Conservation (phyloP, 2,888 invertebrate species). For the Torymus aiolomorphi region DNA sequence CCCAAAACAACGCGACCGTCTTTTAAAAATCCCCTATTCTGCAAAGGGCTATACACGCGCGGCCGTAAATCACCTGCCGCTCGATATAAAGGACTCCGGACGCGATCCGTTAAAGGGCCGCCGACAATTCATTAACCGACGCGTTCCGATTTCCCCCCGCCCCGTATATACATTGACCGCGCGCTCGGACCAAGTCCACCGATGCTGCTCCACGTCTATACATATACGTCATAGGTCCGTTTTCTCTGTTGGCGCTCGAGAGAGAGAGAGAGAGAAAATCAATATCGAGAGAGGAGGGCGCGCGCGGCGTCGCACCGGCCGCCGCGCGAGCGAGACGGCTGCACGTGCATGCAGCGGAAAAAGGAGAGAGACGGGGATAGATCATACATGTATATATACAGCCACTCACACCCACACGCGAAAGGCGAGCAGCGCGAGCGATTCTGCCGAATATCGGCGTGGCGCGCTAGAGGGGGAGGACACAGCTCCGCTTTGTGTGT, state of each 20-base stretch:
- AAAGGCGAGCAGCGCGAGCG: too few species aligned
- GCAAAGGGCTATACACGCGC: too few species aligned
- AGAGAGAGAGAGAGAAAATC: slow-evolving; percentile 67
- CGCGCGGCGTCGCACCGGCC: slow-evolving; percentile 47
- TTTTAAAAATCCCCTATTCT: too few species aligned
- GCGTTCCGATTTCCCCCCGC: not conserved
- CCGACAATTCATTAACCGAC: slow-evolving; percentile 48
- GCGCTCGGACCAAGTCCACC: too few species aligned
- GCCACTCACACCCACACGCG: too few species aligned
- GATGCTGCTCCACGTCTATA: too few species aligned
- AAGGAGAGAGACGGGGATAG: slow-evolving; percentile 15
- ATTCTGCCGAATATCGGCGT: too few species aligned
- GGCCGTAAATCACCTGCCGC: slow-evolving; percentile 39
- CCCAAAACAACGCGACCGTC: too few species aligned
- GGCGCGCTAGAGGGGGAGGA: too few species aligned
- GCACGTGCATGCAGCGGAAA: slow-evolving; percentile 21
- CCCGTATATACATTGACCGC: not conserved
- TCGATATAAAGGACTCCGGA: slow-evolving; percentile 31
- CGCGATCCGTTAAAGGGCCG: slow-evolving; percentile 35
- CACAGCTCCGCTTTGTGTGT: too few species aligned
- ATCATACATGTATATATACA: too few species aligned
- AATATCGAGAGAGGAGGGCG: slow-evolving; percentile 69
- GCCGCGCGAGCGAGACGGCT: slow-evolving; percentile 12
- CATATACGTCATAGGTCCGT: too few species aligned
- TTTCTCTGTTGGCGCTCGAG: slow-evolving; percentile 7